phyloP scores from a whole-genome alignment of 2,888 invertebrate genomes.

The Drosophila ezoana region DNA sequence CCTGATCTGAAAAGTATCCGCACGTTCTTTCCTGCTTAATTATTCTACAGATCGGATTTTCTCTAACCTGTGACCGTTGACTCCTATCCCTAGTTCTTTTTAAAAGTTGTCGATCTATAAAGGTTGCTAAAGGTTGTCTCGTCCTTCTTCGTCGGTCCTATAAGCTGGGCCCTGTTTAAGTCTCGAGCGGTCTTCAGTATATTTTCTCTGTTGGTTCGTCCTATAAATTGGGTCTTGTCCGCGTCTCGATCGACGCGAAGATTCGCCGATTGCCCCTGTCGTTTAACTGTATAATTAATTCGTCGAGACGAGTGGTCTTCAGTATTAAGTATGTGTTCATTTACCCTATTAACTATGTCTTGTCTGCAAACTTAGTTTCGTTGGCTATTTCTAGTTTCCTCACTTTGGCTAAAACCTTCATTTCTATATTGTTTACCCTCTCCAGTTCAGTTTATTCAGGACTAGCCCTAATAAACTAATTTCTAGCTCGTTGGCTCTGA shows the following conservation, averaged over 20 bases:
- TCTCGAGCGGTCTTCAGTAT: too few species aligned
- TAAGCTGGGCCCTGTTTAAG: too few species aligned
- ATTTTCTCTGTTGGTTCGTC: too few species aligned
- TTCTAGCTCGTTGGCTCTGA: background rate
- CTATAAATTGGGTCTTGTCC: too few species aligned
- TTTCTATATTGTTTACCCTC: too few species aligned
- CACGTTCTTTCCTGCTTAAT: background rate
- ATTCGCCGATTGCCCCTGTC: background rate
- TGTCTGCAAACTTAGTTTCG: too few species aligned
- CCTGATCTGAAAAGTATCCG: background rate
- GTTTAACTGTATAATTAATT: background rate
- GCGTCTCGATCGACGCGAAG: background rate
- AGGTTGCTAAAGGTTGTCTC: background rate
- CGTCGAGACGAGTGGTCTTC: background rate
- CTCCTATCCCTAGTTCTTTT: background rate
- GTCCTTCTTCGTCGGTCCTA: too few species aligned
- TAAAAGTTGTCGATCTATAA: background rate
- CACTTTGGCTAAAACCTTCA: too few species aligned
- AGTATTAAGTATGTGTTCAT: background rate
- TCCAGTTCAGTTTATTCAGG: too few species aligned
- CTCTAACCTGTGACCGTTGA: background rate
- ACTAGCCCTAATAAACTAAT: too few species aligned
- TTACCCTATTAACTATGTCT: background rate
- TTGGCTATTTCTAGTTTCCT: too few species aligned
- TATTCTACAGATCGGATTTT: too few species aligned